Evolutionary conservation across 1,140 invertebrate genomes (phyloP).

Genomic region (Portunus trituberculatus): DNA sequence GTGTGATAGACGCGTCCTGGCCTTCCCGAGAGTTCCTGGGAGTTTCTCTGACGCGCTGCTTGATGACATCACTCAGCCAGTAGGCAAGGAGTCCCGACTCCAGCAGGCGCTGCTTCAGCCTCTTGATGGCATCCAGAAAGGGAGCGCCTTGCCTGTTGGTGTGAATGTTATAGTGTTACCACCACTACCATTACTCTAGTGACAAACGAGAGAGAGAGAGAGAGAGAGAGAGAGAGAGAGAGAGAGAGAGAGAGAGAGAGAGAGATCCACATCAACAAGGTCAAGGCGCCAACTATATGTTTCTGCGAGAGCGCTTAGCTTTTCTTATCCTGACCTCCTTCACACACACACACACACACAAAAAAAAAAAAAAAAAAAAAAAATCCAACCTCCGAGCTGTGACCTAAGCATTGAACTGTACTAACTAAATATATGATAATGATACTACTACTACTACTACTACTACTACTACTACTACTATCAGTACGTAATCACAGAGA

Average conservation of each 20-base stretch:
- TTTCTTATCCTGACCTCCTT: no score
- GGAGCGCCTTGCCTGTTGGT: constrained; percentile 15
- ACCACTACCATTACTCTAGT: not conserved
- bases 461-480: constrained; percentile 32
- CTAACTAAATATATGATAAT: no score
- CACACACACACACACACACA: no score
- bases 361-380: no score
- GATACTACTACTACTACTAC: not conserved
- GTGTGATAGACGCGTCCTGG: not conserved
- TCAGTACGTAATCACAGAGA: no score
- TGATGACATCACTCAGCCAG: constrained; percentile 28
- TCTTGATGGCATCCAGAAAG: not conserved
- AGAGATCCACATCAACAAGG: not conserved
- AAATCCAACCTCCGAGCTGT: no score
- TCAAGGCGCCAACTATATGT: no score
- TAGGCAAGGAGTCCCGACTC: not conserved
- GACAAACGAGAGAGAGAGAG: not conserved
- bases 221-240: constrained; percentile 14
- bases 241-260: constrained; percentile 42
- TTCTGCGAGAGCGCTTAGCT: no score
- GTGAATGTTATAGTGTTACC: not conserved
- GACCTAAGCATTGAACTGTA: no score
- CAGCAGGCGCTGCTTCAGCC: constrained; percentile 18
- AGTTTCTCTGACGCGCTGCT: not conserved
- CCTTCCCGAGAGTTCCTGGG: not conserved